Percentiles rank a stretch among this genome's conserved stretches.
These are phyloP conservation scores for Chelon auratus DNA, from an alignment of 2,797 vertebrate species.

Conservation along the genomic window DNA sequence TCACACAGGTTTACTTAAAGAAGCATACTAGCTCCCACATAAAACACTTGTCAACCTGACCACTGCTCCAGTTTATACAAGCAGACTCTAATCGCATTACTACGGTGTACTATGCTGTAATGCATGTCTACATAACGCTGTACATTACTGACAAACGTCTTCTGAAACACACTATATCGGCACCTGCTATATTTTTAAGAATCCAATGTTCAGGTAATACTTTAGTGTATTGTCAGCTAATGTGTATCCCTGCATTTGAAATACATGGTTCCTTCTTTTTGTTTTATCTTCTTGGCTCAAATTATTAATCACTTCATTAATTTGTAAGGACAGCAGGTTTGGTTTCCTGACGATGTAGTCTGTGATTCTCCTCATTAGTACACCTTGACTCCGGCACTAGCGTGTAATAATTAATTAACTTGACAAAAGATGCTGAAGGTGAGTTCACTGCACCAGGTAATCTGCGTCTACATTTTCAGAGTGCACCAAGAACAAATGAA, in stretches of 20 bases:
- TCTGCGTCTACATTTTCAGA: background rate
- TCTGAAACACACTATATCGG: background rate
- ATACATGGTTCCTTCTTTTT: background rate
- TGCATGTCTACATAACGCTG: background rate
- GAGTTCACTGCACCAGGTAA: background rate
- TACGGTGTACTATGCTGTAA: background rate
- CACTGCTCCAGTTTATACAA: no score
- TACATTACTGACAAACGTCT: background rate
- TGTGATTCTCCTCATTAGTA: background rate
- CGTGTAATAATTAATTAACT: background rate
- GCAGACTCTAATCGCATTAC: background rate
- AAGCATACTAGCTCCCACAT: background rate
- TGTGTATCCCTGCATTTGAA: background rate
- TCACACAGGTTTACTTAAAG: background rate
- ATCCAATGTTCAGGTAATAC: background rate
- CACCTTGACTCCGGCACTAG: background rate
- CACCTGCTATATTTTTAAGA: background rate
- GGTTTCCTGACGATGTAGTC: background rate
- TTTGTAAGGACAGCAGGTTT: background rate
- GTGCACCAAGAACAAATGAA: conserved; percentile 15
- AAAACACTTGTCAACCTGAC: background rate
- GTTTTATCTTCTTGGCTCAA: no score
- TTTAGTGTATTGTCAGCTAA: background rate
- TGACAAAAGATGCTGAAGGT: background rate
- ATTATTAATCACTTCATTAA: background rate